Percentiles rank a stretch among this genome's conserved stretches.
These are phyloP conservation scores for Petrolisthes manimaculis DNA, from an alignment of 2,888 invertebrate species.

Conservation along the genomic window DNA sequence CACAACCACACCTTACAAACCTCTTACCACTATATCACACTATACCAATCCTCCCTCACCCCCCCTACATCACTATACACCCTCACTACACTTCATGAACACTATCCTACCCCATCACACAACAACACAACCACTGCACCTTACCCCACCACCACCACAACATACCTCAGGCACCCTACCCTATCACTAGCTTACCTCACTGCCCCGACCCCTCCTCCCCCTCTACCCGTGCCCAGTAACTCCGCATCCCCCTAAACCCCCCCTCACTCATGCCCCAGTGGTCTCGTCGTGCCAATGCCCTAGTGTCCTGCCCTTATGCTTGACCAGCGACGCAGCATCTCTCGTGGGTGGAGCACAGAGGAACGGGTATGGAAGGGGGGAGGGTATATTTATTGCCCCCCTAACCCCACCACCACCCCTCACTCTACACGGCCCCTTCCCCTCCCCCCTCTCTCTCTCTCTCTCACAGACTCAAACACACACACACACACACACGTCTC, in stretches of 20 bases:
- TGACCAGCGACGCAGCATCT: neutral
- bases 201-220: neutral
- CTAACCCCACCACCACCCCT: neutral
- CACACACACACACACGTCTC: too few relatives aligned
- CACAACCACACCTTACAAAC: too few relatives aligned
- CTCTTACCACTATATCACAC: too few relatives aligned
- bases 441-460: neutral
- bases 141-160: too few relatives aligned
- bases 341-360: neutral
- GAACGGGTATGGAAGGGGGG: neutral
- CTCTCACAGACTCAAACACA: too few relatives aligned
- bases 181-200: neutral
- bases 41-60: too few relatives aligned
- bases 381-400: neutral
- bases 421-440: neutral
- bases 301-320: slow-evolving; percentile 7
- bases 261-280: neutral
- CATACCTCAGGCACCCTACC: neutral
- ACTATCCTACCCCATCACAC: neutral
- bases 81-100: neutral
- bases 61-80: too few relatives aligned
- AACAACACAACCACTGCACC: neutral
- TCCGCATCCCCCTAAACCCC: neutral
- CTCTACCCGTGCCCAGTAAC: neutral
- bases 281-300: neutral